Evolutionary conservation across 2,797 vertebrate genomes (phyloP).

Genomic region (Alauda arvensis): DNA sequence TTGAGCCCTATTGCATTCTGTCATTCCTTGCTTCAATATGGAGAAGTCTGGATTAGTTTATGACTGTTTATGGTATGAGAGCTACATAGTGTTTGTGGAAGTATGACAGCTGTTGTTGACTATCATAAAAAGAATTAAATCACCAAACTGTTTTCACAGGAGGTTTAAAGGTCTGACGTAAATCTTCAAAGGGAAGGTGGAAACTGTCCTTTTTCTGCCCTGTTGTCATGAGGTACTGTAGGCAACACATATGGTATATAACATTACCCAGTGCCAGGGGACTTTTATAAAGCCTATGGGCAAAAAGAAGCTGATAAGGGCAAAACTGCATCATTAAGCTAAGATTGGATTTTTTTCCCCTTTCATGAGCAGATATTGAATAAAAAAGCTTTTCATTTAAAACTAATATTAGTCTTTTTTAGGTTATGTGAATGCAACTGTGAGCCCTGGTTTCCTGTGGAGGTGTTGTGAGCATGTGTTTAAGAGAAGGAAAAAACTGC

Average conservation of each 20-base stretch:
- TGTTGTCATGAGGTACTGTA: background rate
- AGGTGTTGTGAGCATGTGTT: fast-evolving
- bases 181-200: conserved; percentile 29
- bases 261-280: background rate
- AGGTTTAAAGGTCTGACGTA: conserved; percentile 32
- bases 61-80: conserved; percentile 2
- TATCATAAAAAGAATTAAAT: conserved; percentile 52
- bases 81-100: background rate
- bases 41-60: conserved; percentile 5
- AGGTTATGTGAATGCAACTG: background rate
- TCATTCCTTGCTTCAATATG: background rate
- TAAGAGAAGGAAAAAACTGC: background rate
- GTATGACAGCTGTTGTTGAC: conserved; percentile 33
- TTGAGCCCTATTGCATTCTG: background rate
- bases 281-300: background rate
- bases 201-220: conserved; percentile 30
- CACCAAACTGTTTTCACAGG: conserved; percentile 13
- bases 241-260: background rate
- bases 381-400: background rate
- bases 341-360: background rate
- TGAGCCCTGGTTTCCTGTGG: background rate
- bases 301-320: background rate
- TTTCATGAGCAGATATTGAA: background rate
- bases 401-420: background rate
- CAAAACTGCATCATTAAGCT: background rate